Base-by-base conservation (phyloP, 2,888 invertebrate genomes). In the Mythimna impura region DNA sequence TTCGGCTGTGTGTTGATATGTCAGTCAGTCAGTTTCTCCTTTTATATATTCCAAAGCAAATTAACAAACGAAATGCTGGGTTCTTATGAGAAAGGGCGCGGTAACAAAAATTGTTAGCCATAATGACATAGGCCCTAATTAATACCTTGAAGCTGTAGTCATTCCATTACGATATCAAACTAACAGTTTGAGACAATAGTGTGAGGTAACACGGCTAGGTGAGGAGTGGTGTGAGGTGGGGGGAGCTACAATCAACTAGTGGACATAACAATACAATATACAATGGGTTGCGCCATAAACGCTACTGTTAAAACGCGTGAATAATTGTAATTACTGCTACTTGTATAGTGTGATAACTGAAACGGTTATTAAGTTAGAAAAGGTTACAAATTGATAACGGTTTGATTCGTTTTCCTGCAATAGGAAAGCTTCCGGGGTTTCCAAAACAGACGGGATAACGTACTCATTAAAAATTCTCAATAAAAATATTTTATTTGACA, bases 241-340 rank as follows among this genome's bases (percentile, higher is more conserved):
- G 2, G 73, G 34, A 52, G 67, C 20, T 54, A 71, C 84, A 84
- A 78, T 71, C 81, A 80, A 80, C 81, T 47, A 71, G 60, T 65
- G 66, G 60, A 68, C 55, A 78, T 71, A 86, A 84, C 86, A 81
- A 85, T 47, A 47, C 47, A 43, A 14, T 72, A 73, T 47, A 84
- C 70, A 78, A 84, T 84, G 62, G 65, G 57, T 85, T 79, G 36
- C 65, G 67, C 58, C 68, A 85, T 72, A 70, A 67, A 55, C 40
- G 47, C 61, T 70, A 71, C 69, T 65, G 70, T 66, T 76, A 67
- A 72, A 66, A 67, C 69, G 66, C 78, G 63, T 60, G n/a, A 54
- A 61, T 73, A 72, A 82, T 84, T 55, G 71, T 61, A 60, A 76
- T 63, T 54, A 83, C 75, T 66, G 62, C 83, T 66, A 68, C 22